Base-by-base conservation (phyloP, 2,888 invertebrate species). In the Phania funesta region DNA sequence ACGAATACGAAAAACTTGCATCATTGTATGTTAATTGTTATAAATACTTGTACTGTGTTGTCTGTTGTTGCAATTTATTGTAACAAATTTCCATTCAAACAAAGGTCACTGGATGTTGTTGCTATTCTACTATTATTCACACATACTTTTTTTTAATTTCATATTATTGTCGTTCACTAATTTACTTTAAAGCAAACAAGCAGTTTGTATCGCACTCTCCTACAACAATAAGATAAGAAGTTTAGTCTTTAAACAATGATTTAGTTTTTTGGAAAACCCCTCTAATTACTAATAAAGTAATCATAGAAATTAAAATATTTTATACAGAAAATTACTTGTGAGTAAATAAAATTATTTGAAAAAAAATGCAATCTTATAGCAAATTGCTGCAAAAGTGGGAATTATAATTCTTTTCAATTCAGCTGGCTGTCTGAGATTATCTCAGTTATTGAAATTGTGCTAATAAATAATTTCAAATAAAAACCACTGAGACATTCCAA, bases 221-320 rank as follows among this genome's bases (percentile, higher is more conserved):
- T 70, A 46, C 48, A 52, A 58, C 52, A 80, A 46, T 9, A 32
- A 41, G n/a, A 48, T 22, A 13, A 41, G 2, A 20, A 26, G 9
- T 32, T 32, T 32, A 3, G n/a, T n/a, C n/a, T n/a, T n/a, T n/a
- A 70, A 50, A 44, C 32, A 71, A 62, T 77, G 54, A 68, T 62
- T 73, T 81, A 68, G 50, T 67, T 77, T 77, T 73, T 73, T 71
- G 71, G 81, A 70, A 82, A 82, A 77, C 56, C 80, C 80, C 64
- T 26, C 52, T 77, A 68, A 77, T 82, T 82, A 74, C 16, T 20
- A 18, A 64, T 26, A 73, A 70, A 73, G 68, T 74, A 77, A 77
- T 52, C n/a, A n/a, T 65, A 70, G 65, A 35, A 65, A 18, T 44
- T 7, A 58, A 52, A 67, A 44, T 18, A 44, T 38, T 6, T 44